A percentile compares a stretch with the other conserved stretches of the same genome.
Evolutionary conservation across 2,888 invertebrate genomes (phyloP).

Genomic region (Thelaira solivaga): DNA sequence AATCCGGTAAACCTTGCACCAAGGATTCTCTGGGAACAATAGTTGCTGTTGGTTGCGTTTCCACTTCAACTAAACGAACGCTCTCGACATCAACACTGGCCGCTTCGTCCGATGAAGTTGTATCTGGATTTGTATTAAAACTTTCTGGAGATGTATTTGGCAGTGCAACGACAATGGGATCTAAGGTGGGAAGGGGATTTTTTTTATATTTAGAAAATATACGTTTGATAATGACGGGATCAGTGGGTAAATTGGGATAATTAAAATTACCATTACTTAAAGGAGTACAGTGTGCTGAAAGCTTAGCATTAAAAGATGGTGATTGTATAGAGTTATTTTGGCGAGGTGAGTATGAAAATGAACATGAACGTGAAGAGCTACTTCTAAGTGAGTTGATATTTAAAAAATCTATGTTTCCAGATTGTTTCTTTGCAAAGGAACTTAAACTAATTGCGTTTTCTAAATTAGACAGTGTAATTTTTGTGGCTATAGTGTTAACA

Average conservation of each 20-base stretch:
- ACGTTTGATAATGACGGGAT: slow-evolving; percentile 67
- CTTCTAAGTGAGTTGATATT: slow-evolving; percentile 37
- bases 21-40: not conserved
- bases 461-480: slow-evolving; percentile 6
- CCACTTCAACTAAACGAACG: slow-evolving; percentile 67
- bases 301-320: slow-evolving; percentile 40
- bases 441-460: slow-evolving; percentile 38
- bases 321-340: slow-evolving; percentile 12
- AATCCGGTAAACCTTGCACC: slow-evolving; percentile 66
- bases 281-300: slow-evolving; percentile 54
- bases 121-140: slow-evolving; percentile 4
- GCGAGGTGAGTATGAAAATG: slow-evolving; percentile 24
- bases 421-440: slow-evolving; percentile 35
- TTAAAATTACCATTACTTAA: slow-evolving; percentile 66
- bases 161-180: slow-evolving; percentile 75
- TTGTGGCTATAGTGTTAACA: not conserved
- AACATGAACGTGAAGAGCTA: slow-evolving; percentile 21
- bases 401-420: slow-evolving; percentile 50
- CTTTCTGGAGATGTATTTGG: slow-evolving; percentile 61
- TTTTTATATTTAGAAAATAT: slow-evolving; percentile 70
- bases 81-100: slow-evolving; percentile 71
- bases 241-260: slow-evolving; percentile 68
- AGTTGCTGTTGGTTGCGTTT: not conserved
- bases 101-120: slow-evolving; percentile 22
- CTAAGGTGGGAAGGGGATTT: slow-evolving; percentile 74